Evolutionary conservation across 1,140 invertebrate genomes (phyloP).

Genomic region (Lepidotrigona ventralis): DNA sequence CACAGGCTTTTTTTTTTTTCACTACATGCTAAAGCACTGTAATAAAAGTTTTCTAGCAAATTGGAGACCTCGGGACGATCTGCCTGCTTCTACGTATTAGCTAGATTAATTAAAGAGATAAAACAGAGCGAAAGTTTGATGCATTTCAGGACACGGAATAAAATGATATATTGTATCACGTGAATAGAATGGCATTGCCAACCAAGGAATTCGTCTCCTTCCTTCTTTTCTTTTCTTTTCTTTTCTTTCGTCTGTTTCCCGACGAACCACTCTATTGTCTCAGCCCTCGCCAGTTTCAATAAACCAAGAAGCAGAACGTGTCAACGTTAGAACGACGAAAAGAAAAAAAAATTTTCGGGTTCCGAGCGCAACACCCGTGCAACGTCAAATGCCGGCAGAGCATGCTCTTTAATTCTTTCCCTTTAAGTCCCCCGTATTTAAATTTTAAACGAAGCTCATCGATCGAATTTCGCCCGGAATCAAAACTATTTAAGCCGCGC

Average conservation of each 20-base stretch:
- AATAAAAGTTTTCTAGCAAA: conserved; percentile 62
- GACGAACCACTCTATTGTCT: not conserved
- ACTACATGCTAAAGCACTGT: conserved; percentile 13
- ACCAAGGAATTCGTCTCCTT: not conserved
- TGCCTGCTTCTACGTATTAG: conserved; percentile 31
- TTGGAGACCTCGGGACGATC: conserved; percentile 56
- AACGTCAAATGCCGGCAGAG: not conserved
- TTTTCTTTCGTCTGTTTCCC: not conserved
- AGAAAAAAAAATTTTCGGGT: conserved; percentile 2
- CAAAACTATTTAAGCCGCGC: conserved; percentile 69
- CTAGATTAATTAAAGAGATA: conserved; percentile 64
- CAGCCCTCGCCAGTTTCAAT: not conserved
- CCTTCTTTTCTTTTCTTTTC: not conserved
- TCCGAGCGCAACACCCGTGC: not conserved
- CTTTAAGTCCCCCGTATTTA: conserved; percentile 65
- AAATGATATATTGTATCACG: conserved; percentile 21
- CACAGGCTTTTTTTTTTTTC: not conserved
- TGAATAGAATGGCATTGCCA: no score
- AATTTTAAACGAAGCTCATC: conserved; percentile 67
- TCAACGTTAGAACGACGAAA: no score
- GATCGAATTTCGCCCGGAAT: conserved; percentile 64
- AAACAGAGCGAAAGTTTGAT: conserved; percentile 57
- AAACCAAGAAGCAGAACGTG: not conserved
- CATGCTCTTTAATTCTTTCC: conserved; percentile 37
- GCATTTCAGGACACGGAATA: conserved; percentile 46